Base-by-base conservation (phyloP, 2,888 invertebrate genomes). In the Netelia fuscicornis region DNA sequence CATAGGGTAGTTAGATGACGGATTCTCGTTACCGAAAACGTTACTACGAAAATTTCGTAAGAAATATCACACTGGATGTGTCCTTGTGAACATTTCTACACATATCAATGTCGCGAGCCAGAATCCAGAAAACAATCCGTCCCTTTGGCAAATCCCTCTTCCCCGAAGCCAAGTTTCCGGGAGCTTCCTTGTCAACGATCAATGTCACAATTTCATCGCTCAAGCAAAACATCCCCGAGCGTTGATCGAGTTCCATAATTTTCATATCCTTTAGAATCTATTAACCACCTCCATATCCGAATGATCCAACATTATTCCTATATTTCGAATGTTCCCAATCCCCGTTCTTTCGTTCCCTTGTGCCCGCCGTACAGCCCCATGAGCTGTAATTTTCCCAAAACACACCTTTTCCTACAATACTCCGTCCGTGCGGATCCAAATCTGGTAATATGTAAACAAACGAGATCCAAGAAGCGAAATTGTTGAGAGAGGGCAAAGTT, bases 1-100 rank as follows among this genome's bases (percentile, higher is more conserved):
- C 91, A 91, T 93, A 93, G 92, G 90, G 88, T 91, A 91, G 91
- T 89, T 91, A 92, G 87, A 87, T 76, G 72, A 84, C 60, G 76
- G 65, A 62, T 81, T 76, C 80, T 67, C 30, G 48, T 42, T 52
- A 48, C 75, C 20, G n/a, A 17, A 74, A 25, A 48, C 67, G 62
- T n/a, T 71, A 48, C 20, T 30, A 44, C 30, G 42, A 64, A 70
- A 58, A 25, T n/a, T 20, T 17, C 11, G 60, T 25, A 20, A 65
- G 75, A 67, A 23, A 56, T 42, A 60, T 64, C 60, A 77, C 83
- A 44, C 30, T 76, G 76, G 76, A 88, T 10, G 80, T 77, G 65
- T 81, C 84, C 71, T 85, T 76, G 80, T 52, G 58, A 42, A 86
- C 86, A 85, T 86, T 25, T n/a, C 20, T 10, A 58, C 77, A 80